These are phyloP conservation scores for Sitobion miscanthi DNA, from an alignment of 1,140 invertebrate genomes.

Conservation along the genomic window DNA sequence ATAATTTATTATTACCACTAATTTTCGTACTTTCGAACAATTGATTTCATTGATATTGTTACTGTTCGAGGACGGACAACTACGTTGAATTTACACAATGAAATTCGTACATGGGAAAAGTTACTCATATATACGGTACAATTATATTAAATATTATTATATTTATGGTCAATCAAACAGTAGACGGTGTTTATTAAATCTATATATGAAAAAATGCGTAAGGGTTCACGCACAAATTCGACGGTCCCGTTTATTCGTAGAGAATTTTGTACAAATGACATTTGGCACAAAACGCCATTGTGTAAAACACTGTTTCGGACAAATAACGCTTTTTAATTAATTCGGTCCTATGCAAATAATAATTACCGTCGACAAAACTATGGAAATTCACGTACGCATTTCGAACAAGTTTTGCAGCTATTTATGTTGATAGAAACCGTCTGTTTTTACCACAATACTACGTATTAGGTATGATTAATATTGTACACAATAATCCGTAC, in stretches of 20 bases:
- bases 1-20: not conserved
- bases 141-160: not conserved
- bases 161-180: not conserved
- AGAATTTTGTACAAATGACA: not conserved
- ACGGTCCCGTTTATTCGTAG: not conserved
- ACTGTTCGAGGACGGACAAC: not conserved
- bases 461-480: not conserved
- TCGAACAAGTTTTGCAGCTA: not conserved
- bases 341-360: not conserved
- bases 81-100: not conserved
- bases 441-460: not conserved
- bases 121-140: not conserved
- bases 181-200: not conserved
- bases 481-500: not conserved
- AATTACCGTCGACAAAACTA: not conserved
- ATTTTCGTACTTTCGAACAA: not conserved
- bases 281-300: not conserved
- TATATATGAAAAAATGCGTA: not conserved
- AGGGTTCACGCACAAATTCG: not conserved
- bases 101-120: not conserved
- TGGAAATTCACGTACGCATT: not conserved
- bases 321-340: slow-evolving; percentile 27
- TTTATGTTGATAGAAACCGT: not conserved
- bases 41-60: not conserved
- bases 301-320: not conserved